These are phyloP conservation scores for Darevskia nairensis DNA, from an alignment of 2,797 vertebrate species.

Conservation along the genomic window DNA sequence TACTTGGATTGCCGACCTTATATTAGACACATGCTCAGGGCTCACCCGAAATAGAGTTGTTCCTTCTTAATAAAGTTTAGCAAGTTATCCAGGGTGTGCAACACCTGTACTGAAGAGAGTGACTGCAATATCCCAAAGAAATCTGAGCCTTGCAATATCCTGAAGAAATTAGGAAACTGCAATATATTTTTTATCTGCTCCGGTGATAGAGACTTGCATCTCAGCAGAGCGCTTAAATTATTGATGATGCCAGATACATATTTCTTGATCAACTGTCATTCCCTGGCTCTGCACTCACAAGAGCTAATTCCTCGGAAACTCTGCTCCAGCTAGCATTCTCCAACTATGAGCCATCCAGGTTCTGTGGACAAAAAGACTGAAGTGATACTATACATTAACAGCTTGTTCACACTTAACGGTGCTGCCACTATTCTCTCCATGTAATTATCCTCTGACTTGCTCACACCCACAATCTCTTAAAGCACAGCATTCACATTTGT, in stretches of 20 bases:
- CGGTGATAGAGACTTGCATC: neutral
- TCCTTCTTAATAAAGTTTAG: neutral
- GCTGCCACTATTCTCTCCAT: neutral
- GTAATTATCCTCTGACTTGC: neutral
- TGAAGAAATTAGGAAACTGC: no score
- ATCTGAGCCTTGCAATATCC: no score
- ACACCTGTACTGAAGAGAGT: neutral
- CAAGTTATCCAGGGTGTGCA: neutral
- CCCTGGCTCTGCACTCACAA: neutral
- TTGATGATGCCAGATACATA: neutral
- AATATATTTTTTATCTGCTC: neutral
- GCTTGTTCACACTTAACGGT: neutral
- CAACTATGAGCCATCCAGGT: neutral
- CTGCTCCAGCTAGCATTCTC: neutral
- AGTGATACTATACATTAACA: neutral
- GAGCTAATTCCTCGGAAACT: neutral
- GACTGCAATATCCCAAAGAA: neutral
- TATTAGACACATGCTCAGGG: neutral
- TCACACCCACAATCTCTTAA: neutral
- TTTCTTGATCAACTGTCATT: neutral
- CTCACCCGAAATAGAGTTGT: neutral
- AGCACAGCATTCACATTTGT: neutral
- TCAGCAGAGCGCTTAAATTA: neutral
- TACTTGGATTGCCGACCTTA: neutral
- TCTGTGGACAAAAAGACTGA: neutral